Percentiles rank a stretch among this genome's conserved stretches.
These are phyloP conservation scores for Melanotaenia boesemani DNA, from an alignment of 2,797 vertebrate species.

Conservation along the genomic window DNA sequence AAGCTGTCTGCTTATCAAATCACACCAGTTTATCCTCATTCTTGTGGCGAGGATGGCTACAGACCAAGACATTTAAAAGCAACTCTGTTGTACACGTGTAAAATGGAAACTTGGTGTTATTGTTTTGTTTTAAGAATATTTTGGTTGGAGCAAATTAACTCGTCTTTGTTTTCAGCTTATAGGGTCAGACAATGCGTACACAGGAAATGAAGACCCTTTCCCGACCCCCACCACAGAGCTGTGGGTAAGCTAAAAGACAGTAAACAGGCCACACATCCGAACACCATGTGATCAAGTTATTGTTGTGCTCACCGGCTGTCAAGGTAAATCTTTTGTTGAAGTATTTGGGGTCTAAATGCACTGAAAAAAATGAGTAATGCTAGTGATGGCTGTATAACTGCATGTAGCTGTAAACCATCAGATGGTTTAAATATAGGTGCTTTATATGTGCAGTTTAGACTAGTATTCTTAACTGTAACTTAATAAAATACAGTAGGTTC, in stretches of 20 bases:
- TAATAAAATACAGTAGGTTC: not conserved
- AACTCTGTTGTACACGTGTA: not conserved
- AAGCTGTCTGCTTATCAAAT: not conserved
- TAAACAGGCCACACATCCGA: conserved; percentile 23
- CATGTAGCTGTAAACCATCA: not conserved
- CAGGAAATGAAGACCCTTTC: conserved; percentile 34
- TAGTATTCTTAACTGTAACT: not conserved
- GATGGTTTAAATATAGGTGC: not conserved
- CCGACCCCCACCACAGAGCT: conserved; percentile 4
- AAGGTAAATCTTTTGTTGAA: not conserved
- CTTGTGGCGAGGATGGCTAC: not conserved
- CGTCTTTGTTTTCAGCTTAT: not conserved
- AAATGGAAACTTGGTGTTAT: not conserved
- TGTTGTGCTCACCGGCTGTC: not conserved
- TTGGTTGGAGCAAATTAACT: not conserved
- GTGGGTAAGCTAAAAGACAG: conserved; percentile 13
- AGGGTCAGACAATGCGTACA: not conserved
- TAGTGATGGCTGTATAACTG: not conserved
- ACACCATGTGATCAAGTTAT: conserved; percentile 10
- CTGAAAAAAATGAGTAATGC: not conserved
- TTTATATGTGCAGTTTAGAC: not conserved
- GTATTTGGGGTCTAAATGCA: not conserved
- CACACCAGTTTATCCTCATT: not conserved
- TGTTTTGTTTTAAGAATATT: not conserved
- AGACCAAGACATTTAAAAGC: not conserved